These are phyloP conservation scores for Phymorhynchus buccinoides DNA, from an alignment of 1,140 invertebrate species.

Conservation along the genomic window DNA sequence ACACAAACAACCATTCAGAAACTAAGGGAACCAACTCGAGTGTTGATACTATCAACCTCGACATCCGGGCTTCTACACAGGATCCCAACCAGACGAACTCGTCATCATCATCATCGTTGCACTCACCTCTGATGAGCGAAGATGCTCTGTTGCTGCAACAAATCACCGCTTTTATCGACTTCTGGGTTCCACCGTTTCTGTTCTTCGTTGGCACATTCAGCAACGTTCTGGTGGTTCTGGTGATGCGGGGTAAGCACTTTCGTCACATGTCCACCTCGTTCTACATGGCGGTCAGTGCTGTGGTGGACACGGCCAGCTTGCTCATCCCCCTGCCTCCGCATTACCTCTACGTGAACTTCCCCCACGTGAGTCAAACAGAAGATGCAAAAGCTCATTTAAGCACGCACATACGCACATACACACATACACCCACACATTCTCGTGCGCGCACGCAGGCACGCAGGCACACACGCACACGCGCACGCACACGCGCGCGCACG, in stretches of 20 bases:
- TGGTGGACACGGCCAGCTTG: constrained; percentile 56
- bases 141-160: background rate
- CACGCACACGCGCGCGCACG: no score
- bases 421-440: no score
- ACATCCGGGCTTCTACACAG: no score
- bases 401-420: no score
- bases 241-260: constrained; percentile 61
- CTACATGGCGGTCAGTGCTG: constrained; percentile 59
- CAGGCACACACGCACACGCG: no score
- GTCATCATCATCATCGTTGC: background rate
- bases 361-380: background rate
- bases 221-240: constrained; percentile 59
- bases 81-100: no score
- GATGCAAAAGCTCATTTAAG: no score
- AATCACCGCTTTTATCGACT: constrained; percentile 48
- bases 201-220: constrained; percentile 54
- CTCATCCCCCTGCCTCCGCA: constrained; percentile 57
- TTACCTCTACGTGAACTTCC: constrained; percentile 64
- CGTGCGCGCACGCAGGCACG: no score
- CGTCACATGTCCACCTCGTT: constrained; percentile 61
- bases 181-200: constrained; percentile 61
- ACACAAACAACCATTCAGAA: no score
- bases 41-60: no score
- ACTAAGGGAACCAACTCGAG: no score
- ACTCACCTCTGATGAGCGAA: no score